phyloP scores from a whole-genome alignment of 2,888 invertebrate genomes.

The Argynnis bischoffii region DNA sequence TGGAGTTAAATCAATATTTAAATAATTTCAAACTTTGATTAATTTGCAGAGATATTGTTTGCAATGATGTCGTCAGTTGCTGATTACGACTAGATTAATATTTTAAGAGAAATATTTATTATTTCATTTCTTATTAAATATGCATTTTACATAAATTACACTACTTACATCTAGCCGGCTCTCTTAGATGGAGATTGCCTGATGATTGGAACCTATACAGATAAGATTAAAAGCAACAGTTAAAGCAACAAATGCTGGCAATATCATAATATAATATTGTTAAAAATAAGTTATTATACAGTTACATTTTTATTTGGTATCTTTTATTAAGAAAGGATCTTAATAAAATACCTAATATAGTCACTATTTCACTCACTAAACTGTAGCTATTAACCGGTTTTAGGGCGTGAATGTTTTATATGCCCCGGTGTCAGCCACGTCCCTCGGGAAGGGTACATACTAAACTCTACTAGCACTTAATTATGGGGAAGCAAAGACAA shows the following conservation, averaged over 20 bases:
- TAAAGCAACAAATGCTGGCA: too few species aligned
- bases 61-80: conserved; percentile 65
- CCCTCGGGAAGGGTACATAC: conserved; percentile 62
- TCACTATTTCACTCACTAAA: conserved; percentile 51
- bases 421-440: conserved; percentile 60
- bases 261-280: too few species aligned
- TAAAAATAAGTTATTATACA: too few species aligned
- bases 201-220: too few species aligned
- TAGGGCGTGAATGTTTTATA: conserved; percentile 73
- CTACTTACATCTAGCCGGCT: too few species aligned
- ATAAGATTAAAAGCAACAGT: too few species aligned
- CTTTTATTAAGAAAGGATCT: neutral
- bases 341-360: neutral
- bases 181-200: too few species aligned
- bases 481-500: conserved; percentile 65
- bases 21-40: conserved; percentile 81
- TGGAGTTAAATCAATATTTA: conserved; percentile 81
- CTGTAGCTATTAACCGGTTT: conserved; percentile 71
- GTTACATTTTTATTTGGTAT: neutral
- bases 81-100: conserved; percentile 39
- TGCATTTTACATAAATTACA: too few species aligned
- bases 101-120: conserved; percentile 6
- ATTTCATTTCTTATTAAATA: too few species aligned
- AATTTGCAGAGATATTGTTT: conserved; percentile 78
- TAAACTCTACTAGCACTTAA: conserved; percentile 75